phyloP scores from a whole-genome alignment of 1,140 invertebrate genomes.

The Apis dorsata region DNA sequence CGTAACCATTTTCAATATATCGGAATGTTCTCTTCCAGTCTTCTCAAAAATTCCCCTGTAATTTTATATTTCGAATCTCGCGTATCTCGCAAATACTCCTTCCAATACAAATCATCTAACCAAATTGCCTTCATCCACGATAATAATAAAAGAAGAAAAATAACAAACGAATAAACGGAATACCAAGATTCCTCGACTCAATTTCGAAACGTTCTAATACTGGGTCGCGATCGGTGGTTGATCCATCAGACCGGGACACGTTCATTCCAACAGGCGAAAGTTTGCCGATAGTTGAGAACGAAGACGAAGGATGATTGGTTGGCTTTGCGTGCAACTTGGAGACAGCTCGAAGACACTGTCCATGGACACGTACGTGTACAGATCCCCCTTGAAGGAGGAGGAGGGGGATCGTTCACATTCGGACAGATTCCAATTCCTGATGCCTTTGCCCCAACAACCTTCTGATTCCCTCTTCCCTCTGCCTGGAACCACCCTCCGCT shows the following conservation, averaged over 20 bases:
- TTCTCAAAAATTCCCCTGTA: background rate
- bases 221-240: slow-evolving; percentile 56
- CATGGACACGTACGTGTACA: slow-evolving; percentile 4
- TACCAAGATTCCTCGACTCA: slow-evolving; percentile 16
- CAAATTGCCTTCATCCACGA: too few relatives aligned
- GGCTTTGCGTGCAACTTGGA: slow-evolving; percentile 39
- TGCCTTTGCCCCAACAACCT: slow-evolving; percentile 21
- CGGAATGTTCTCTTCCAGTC: background rate
- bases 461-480: background rate
- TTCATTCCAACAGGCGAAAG: slow-evolving; percentile 39
- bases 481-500: slow-evolving; percentile 25
- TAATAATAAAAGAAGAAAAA: background rate
- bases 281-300: slow-evolving; percentile 59
- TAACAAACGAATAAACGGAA: background rate
- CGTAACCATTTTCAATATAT: slow-evolving; percentile 8
- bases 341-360: slow-evolving; percentile 37
- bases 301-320: slow-evolving; percentile 61
- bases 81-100: too few relatives aligned
- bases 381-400: background rate
- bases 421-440: slow-evolving; percentile 53
- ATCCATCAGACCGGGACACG: slow-evolving; percentile 55
- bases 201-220: slow-evolving; percentile 50
- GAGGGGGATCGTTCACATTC: slow-evolving; percentile 46
- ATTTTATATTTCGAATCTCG: too few relatives aligned
- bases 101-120: too few relatives aligned